phyloP scores from a whole-genome alignment of 2,888 invertebrate species.

The Xestia xanthographa region DNA sequence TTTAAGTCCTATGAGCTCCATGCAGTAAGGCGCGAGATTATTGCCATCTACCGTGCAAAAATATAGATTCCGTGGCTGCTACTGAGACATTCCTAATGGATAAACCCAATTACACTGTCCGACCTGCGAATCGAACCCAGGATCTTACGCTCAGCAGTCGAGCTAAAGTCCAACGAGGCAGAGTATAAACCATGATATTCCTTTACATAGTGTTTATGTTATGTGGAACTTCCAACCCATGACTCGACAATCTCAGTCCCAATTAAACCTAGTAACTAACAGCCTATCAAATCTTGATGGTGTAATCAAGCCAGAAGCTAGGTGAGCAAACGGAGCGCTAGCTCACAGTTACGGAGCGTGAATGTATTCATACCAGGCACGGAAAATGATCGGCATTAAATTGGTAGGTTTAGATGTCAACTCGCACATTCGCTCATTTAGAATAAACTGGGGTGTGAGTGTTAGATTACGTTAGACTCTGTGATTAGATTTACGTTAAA shows the following conservation, averaged over 20 bases:
- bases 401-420: neutral
- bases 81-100: neutral
- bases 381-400: slow-evolving; percentile 11
- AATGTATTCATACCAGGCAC: slow-evolving; percentile 14
- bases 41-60: no score
- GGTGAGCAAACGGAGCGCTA: slow-evolving; percentile 19
- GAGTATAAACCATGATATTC: neutral
- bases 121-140: neutral
- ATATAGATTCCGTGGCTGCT: no score
- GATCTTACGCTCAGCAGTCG: neutral
- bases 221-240: neutral
- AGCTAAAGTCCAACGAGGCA: neutral
- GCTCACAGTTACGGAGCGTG: slow-evolving; percentile 6
- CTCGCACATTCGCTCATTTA: no score
- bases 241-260: neutral
- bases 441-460: no score
- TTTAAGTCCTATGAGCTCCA: no score
- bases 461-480: no score
- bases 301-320: slow-evolving; percentile 31
- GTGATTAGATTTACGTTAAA: no score
- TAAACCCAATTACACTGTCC: neutral
- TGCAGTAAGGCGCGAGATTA: no score
- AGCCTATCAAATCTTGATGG: slow-evolving; percentile 32
- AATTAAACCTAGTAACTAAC: slow-evolving; percentile 14
- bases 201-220: no score